These are phyloP conservation scores for Phyto melanocephala DNA, from an alignment of 2,888 invertebrate species.

Conservation along the genomic window DNA sequence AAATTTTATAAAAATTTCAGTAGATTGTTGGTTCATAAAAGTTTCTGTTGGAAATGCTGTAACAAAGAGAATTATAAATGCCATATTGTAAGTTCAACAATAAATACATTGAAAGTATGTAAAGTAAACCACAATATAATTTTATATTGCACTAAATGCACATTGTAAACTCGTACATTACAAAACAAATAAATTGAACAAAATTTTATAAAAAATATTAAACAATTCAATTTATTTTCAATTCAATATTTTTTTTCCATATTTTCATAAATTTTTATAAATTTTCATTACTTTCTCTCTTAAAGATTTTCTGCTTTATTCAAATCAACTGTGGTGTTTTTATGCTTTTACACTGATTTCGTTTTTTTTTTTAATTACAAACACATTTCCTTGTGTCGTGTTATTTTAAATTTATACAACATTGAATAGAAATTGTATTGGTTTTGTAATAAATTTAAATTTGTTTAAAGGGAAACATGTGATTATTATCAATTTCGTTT, in stretches of 20 bases:
- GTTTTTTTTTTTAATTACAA: not conserved
- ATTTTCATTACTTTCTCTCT: too few relatives aligned
- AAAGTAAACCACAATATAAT: slow-evolving; percentile 23
- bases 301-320: not conserved
- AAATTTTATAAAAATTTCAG: too few relatives aligned
- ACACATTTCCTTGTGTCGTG: not conserved
- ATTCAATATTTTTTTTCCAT: too few relatives aligned
- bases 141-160: not conserved
- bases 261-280: too few relatives aligned
- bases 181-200: not conserved
- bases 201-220: not conserved
- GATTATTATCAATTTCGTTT: slow-evolving; percentile 14
- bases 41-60: not conserved
- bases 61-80: not conserved
- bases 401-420: not conserved
- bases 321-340: not conserved
- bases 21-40: too few relatives aligned
- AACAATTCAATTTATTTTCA: too few relatives aligned
- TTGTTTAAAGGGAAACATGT: not conserved
- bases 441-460: slow-evolving; percentile 3
- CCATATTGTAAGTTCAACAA: slow-evolving; percentile 11
- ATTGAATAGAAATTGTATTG: slow-evolving; percentile 13
- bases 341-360: not conserved
- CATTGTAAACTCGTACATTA: not conserved
- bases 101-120: slow-evolving; percentile 10